Base-by-base conservation (phyloP, 2,888 invertebrate species). In the Tholera decimalis region DNA sequence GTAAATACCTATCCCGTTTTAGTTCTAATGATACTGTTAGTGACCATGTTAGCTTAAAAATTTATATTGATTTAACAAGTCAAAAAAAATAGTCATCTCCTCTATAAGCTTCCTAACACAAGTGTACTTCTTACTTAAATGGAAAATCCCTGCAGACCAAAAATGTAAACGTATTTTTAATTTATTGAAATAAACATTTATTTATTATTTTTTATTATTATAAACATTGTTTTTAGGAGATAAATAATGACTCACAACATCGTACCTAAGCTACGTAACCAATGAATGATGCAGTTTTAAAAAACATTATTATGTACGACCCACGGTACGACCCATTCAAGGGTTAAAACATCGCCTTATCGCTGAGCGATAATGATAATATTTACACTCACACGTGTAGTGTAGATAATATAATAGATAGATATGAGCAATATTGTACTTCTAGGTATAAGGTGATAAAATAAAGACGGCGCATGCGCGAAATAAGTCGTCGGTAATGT, bases 321-420 rank as follows among this genome's bases (percentile, higher is more conserved):
- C 55, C 62, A 76, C 81, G 76, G 55, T 77, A 68, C 44, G 20
- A 43, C 57, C 55, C 62, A 76, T 82, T 80, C 67, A 75, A 73
- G 77, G 79, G 77, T 74, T 79, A 66, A 74, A 66, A 50, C 68
- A 63, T 70, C 54, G 60, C 57, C 44, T 80, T 85, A 85, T 84
- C 85, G 46, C 35, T 26, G 18, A 18, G 55, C 43, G 79, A 80
- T 84, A 82, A 77, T 66, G 61, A 77, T 79, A 73, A 79, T 82
- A 68, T 66, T 72, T 73, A 70, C 77, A 60, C 63, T 73, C 66
- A 80, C 83, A 82, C 80, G 82, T 84, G 81, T 74, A 73, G 55
- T 84, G 80, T 74, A 18, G 28, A 47, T 47, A 47, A 47, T 28
- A 71, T 73, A 73, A 73, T 65, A 73, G 73, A 62, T 58, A 62